phyloP scores from a whole-genome alignment of 2,888 invertebrate species.

The Spialia ferax region DNA sequence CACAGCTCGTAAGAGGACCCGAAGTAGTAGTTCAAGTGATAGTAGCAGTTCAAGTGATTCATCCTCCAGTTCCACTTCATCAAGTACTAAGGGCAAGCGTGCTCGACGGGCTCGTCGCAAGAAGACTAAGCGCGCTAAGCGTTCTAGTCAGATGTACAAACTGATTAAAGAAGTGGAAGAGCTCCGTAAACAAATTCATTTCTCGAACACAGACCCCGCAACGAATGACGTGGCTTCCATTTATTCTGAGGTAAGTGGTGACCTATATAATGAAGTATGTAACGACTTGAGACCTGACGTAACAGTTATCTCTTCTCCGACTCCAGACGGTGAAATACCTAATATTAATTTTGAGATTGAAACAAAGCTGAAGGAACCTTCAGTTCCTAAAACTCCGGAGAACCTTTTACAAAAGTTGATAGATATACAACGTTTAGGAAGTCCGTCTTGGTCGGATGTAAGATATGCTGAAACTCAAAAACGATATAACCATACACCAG shows the following conservation, averaged over 20 bases:
- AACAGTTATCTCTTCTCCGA: background rate
- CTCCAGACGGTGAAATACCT: background rate
- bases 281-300: background rate
- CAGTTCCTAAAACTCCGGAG: background rate
- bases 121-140: background rate
- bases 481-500: conserved; percentile 41
- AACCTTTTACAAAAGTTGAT: conserved; percentile 1
- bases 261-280: background rate
- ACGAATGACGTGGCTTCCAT: background rate
- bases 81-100: background rate
- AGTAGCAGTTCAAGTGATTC: conserved; percentile 1
- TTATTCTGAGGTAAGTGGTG: conserved; percentile 1
- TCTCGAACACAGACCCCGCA: background rate
- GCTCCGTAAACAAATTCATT: background rate
- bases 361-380: background rate
- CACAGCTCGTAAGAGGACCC: background rate
- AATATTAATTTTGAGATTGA: background rate
- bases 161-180: background rate
- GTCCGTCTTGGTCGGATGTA: conserved; percentile 38
- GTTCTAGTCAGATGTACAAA: background rate
- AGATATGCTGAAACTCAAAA: conserved; percentile 44
- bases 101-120: background rate
- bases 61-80: background rate
- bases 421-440: conserved; percentile 26
- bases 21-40: background rate